Conservation (phyloP, 2,888 invertebrate genomes). For the Dimorphilus gyrociliatus region DNA sequence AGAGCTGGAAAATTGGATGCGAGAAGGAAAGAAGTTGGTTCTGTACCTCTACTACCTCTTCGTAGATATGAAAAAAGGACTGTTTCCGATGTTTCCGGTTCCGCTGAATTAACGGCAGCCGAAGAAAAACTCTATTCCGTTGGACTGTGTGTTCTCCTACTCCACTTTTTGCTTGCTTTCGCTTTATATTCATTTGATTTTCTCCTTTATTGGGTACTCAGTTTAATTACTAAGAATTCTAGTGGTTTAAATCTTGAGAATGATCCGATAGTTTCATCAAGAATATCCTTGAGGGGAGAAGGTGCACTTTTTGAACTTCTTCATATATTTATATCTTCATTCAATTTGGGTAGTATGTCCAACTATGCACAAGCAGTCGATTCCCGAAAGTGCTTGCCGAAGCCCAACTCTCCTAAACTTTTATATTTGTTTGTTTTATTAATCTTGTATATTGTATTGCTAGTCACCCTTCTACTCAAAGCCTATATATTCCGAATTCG, state of each 20-base stretch:
- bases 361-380: slow-evolving; percentile 8
- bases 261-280: slow-evolving; percentile 8
- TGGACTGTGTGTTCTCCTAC: slow-evolving; percentile 14
- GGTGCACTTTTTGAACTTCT: slow-evolving; percentile 12
- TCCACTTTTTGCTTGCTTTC: slow-evolving; percentile 15
- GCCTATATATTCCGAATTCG: slow-evolving; percentile 12
- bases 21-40: slow-evolving; percentile 9
- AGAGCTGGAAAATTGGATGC: slow-evolving; percentile 15
- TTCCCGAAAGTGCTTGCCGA: slow-evolving; percentile 9
- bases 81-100: slow-evolving; percentile 15
- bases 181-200: slow-evolving; percentile 17
- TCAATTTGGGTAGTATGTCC: slow-evolving; percentile 10
- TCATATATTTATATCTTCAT: slow-evolving; percentile 11
- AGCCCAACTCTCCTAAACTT: slow-evolving; percentile 8
- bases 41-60: slow-evolving; percentile 16
- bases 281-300: too few relatives aligned
- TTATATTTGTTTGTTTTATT: slow-evolving; percentile 8
- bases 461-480: slow-evolving; percentile 10
- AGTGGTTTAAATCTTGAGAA: slow-evolving; percentile 10
- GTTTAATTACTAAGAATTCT: slow-evolving; percentile 14
- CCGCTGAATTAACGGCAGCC: slow-evolving; percentile 10
- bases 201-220: slow-evolving; percentile 19
- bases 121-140: slow-evolving; percentile 14
- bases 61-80: slow-evolving; percentile 15
- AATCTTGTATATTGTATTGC: slow-evolving; percentile 8